Conservation (phyloP, 2,113 vertebrate species). For the Sitta europaea region DNA sequence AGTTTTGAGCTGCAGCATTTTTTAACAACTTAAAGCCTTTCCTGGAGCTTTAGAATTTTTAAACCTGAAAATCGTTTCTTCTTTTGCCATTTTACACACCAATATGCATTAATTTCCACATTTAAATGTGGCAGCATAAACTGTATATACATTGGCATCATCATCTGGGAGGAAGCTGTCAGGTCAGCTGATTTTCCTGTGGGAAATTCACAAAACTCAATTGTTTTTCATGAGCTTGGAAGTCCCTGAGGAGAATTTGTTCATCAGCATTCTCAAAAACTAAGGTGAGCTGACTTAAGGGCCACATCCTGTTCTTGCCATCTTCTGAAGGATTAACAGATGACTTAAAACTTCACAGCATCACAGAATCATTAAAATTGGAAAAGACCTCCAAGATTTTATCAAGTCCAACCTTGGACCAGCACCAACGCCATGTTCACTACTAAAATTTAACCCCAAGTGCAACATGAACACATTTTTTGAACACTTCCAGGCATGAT, state of each 20-base stretch:
- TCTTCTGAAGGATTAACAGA: background rate
- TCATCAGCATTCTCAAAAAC: background rate
- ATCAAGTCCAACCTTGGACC: background rate
- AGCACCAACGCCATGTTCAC: background rate
- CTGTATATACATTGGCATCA: background rate
- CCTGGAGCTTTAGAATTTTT: background rate
- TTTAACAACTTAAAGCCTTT: background rate
- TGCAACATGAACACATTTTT: background rate
- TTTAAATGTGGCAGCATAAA: background rate
- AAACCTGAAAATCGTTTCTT: background rate
- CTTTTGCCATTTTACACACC: background rate
- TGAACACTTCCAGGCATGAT: background rate
- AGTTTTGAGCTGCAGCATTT: background rate
- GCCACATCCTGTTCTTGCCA: background rate
- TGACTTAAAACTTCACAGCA: background rate
- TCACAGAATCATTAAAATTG: background rate
- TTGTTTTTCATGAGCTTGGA: background rate
- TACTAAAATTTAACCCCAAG: background rate
- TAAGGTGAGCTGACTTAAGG: background rate
- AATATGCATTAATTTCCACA: background rate
- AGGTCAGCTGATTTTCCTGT: background rate
- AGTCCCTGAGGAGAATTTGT: background rate
- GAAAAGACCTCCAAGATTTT: background rate
- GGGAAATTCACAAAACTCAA: background rate
- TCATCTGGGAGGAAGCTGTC: background rate